These are phyloP conservation scores for Myotis pilosus DNA, from an alignment of 2,797 vertebrate species.

Conservation along the genomic window DNA sequence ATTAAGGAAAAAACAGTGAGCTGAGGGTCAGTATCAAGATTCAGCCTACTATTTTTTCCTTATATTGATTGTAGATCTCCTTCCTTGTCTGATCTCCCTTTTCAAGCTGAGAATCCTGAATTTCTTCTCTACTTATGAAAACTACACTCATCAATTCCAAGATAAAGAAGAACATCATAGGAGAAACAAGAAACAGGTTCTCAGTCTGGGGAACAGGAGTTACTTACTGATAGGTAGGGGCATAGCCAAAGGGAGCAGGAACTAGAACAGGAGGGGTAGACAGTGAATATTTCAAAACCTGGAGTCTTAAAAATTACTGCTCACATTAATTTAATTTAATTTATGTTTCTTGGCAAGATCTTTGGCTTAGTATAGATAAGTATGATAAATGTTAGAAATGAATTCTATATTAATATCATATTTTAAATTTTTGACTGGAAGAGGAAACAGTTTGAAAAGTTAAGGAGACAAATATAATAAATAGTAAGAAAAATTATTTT, in stretches of 20 bases:
- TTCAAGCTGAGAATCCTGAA: neutral
- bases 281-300: neutral
- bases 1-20: neutral
- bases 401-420: neutral
- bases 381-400: conserved; percentile 33
- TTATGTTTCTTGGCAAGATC: neutral
- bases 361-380: neutral
- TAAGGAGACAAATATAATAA: conserved; percentile 29
- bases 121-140: neutral
- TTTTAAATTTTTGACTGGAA: conserved; percentile 40
- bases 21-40: neutral
- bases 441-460: neutral
- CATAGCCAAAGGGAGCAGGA: neutral
- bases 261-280: too few relatives aligned
- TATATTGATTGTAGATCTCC: neutral
- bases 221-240: neutral
- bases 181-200: neutral
- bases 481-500: conserved; percentile 24
- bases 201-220: neutral
- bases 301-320: neutral
- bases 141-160: neutral
- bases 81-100: neutral
- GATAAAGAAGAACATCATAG: neutral
- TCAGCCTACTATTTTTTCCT: neutral
- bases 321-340: neutral